phyloP scores from a whole-genome alignment of 1,140 invertebrate species.

The Anoplolepis gracilipes region DNA sequence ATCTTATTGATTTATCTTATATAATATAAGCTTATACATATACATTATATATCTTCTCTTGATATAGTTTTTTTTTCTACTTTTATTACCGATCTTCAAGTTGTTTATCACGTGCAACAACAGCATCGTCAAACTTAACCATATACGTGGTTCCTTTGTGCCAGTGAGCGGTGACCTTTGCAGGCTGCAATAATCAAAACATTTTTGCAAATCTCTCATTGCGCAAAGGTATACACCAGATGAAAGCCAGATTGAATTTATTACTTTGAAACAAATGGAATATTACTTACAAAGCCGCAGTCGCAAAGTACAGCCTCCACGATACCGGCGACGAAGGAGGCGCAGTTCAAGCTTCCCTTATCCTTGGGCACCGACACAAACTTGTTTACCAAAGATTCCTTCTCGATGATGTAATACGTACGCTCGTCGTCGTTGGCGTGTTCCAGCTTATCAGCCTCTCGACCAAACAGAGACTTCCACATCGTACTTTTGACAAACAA shows the following conservation, averaged over 20 bases:
- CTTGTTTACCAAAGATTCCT: constrained; percentile 98
- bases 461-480: constrained; percentile 99
- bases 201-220: background rate
- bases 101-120: constrained; percentile 96
- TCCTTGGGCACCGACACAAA: constrained; percentile 99
- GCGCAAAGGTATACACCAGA: background rate
- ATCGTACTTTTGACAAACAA: constrained; percentile 98
- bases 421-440: constrained; percentile 99
- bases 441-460: constrained; percentile 99
- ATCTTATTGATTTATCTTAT: background rate
- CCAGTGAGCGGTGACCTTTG: constrained; percentile 99
- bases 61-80: background rate
- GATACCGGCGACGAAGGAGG: constrained; percentile 99
- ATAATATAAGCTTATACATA: constrained; percentile 1
- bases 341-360: constrained; percentile 98
- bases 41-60: background rate
- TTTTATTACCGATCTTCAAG: constrained; percentile 92
- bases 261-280: no score
- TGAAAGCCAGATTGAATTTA: background rate
- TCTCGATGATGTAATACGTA: constrained; percentile 99
- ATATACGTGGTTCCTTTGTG: constrained; percentile 99
- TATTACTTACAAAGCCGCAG: constrained; percentile 98
- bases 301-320: constrained; percentile 98
- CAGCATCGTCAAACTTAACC: constrained; percentile 98
- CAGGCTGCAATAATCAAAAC: constrained; percentile 88